Base-by-base conservation (phyloP, 2,888 invertebrate species). In the Agelastica alni region DNA sequence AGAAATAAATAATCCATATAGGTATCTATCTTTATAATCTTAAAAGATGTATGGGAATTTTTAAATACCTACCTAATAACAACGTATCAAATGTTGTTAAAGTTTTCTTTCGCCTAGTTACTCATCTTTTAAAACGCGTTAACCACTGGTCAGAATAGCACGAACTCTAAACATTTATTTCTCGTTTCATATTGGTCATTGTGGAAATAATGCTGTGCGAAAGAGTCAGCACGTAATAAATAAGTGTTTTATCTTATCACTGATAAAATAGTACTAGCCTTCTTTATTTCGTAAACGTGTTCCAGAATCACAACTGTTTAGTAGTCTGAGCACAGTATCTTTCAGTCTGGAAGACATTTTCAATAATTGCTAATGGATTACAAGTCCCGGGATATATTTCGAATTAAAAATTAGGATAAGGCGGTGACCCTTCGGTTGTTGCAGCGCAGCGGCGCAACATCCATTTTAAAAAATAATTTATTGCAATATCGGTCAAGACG, bases 201-300 rank as follows among this genome's bases (percentile, higher is more conserved):
- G 20, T 34, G 22, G 22, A 45, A 52, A 39, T 44, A 39, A 42
- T 51, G 45, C 55, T 47, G 39, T 49, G 52, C 41, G 52, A 57
- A 57, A 55, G 53, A 60, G 51, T 57, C 46, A 47, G 48, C 60
- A 60, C 60, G 60, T 60, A 60, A 60, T 60, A 60, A 57, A 60
- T 60, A 60, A 60, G 55, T 57, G 60, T 57, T 60, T 60, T 60
- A 60, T 60, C 60, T 55, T 39, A 42, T 53, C 43, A 46, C 57
- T 51, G 55, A 60, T 60, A 52, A 55, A 60, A 59, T 55, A 56
- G 56, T 49, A 57, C 46, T 53, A 55, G 53, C 41, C 53, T 53
- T 49, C 53, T 53, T 55, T 57, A 57, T 60, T 53, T 52, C 41
- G 47, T 44, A 55, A 51, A 57, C 60, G 60, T 60, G 56, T 57